A percentile compares a stretch with the other conserved stretches of the same genome.
phyloP scores from a whole-genome alignment of 2,797 vertebrate genomes.

The Siniperca undulata region DNA sequence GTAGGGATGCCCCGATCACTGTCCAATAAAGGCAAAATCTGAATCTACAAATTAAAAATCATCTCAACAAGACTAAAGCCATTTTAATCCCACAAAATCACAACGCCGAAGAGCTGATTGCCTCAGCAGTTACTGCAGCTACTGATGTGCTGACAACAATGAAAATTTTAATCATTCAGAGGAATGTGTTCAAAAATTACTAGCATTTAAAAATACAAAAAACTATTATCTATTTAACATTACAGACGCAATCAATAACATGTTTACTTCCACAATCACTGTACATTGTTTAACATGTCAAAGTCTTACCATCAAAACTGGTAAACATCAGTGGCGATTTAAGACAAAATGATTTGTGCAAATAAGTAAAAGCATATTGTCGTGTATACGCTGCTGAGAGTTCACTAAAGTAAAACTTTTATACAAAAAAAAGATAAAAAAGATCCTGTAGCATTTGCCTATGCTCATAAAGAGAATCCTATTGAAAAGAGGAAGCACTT shows the following conservation, averaged over 20 bases:
- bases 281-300: conserved; percentile 64
- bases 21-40: too few species aligned
- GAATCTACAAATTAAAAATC: conserved; percentile 7
- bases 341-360: conserved; percentile 69
- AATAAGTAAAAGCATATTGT: conserved; percentile 55
- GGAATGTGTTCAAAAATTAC: conserved; percentile 13
- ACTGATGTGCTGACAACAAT: conserved; percentile 4
- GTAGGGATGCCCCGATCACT: too few species aligned
- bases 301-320: conserved; percentile 61
- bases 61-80: neutral
- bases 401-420: conserved; percentile 34
- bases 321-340: conserved; percentile 67
- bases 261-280: conserved; percentile 45
- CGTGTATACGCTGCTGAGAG: conserved; percentile 34
- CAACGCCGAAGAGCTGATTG: neutral
- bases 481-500: conserved; percentile 24
- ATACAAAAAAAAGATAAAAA: conserved; percentile 28
- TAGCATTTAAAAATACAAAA: conserved; percentile 37
- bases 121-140: neutral
- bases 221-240: conserved; percentile 37
- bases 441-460: conserved; percentile 14
- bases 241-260: conserved; percentile 27
- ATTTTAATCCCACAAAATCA: conserved; percentile 6
- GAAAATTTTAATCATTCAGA: conserved; percentile 40
- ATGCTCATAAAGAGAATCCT: conserved; percentile 31